phyloP scores from a whole-genome alignment of 2,113 vertebrate genomes.

The Empidonax traillii region DNA sequence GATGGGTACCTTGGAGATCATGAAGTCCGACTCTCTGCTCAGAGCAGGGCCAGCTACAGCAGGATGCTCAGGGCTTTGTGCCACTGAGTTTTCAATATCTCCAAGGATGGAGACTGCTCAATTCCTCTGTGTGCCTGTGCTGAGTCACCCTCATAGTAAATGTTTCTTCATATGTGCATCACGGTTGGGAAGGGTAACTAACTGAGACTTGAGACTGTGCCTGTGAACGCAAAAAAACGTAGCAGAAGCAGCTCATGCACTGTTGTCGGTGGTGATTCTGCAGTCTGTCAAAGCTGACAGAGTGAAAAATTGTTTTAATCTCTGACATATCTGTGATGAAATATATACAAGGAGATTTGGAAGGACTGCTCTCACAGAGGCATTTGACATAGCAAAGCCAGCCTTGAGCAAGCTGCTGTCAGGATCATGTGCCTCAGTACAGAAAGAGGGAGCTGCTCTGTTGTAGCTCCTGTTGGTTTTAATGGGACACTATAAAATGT shows the following conservation, averaged over 20 bases:
- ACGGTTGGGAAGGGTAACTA: background rate
- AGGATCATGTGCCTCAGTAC: background rate
- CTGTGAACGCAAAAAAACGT: background rate
- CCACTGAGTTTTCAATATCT: background rate
- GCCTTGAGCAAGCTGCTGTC: background rate
- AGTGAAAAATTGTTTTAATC: background rate
- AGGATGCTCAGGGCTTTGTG: background rate
- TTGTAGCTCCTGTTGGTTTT: background rate
- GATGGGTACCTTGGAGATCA: background rate
- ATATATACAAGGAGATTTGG: slow-evolving; percentile 19
- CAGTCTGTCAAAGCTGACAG: background rate
- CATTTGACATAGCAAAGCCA: background rate
- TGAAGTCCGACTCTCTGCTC: background rate
- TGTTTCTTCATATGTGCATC: background rate
- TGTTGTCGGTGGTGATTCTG: background rate
- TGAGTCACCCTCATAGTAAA: background rate
- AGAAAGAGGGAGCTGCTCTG: background rate
- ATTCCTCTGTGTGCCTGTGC: background rate
- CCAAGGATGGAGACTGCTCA: background rate
- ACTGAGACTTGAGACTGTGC: background rate
- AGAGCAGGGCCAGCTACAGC: background rate
- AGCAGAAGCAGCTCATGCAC: background rate
- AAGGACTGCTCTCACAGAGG: background rate
- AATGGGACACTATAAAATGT: background rate
- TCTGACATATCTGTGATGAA: background rate